Evolutionary conservation across 1,140 invertebrate species (phyloP), one percentile per base, ranked within the genome.

Genomic region (Apis mellifera): DNA sequence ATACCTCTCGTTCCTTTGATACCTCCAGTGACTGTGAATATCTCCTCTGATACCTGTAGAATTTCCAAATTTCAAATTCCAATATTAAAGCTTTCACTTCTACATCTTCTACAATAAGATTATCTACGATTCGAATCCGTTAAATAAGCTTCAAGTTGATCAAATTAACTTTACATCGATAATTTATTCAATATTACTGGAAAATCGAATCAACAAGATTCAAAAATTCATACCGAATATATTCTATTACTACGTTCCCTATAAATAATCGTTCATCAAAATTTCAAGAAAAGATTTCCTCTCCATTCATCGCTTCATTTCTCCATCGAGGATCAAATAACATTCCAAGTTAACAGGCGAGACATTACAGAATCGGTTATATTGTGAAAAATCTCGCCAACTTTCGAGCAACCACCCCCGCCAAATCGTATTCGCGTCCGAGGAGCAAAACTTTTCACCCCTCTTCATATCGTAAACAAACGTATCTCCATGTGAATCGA

Each of bases 401-500:
- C 64, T 68, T 62, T 62, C 54, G 54, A 79, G 48, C 57, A 57
- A 71, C 32, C 57, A 57, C 54, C 32, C 42, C 13, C 19, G 42
- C 1, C 17, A 4, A 4, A n/a, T n/a, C n/a, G n/a, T n/a, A n/a
- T n/a, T n/a, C n/a, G n/a, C n/a, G 71, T 62, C 9, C 19, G 23
- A 17, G 2, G n/a, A 42, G 21, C 21, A 23, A 23, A 79, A 79
- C 69, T 79, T 73, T 64, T n/a, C n/a, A n/a, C n/a, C n/a, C n/a
- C 42, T 23, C 17, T 42, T 64, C 42, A 55, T 64, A 26, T 48
- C 79, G 64, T 82, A 82, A 82, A 76, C 79, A 82, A 68, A 76
- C 62, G 32, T 13, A 82, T 75, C 76, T 82, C 79, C 64, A 76
- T 82, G 79, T 60, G 72, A 82, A 76, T 69, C 72, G 64, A n/a